These are phyloP conservation scores for Planiliza haematocheilus DNA, from an alignment of 2,113 vertebrate genomes.

Conservation along the genomic window DNA sequence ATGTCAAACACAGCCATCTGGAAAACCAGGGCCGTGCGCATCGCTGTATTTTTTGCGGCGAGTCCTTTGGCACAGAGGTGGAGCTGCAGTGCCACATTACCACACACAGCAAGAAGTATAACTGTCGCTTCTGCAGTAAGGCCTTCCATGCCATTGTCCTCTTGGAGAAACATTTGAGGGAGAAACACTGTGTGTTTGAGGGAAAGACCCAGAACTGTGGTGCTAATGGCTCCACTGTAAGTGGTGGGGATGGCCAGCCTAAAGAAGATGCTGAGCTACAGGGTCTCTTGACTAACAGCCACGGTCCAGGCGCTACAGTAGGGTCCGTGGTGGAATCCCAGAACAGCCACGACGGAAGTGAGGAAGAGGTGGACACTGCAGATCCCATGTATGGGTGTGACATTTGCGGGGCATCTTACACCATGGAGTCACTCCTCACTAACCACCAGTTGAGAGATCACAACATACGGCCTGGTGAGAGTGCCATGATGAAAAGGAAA, in stretches of 20 bases:
- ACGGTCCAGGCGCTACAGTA: constrained; percentile 76
- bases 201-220: constrained; percentile 93
- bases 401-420: constrained; percentile 98
- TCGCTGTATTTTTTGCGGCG: constrained; percentile 97
- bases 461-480: constrained; percentile 97
- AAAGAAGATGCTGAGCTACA: constrained; percentile 95
- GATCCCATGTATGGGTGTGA: constrained; percentile 98
- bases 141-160: constrained; percentile 97
- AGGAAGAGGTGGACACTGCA: constrained; percentile 93
- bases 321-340: constrained; percentile 85
- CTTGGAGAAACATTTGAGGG: constrained; percentile 95
- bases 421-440: constrained; percentile 97
- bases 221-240: constrained; percentile 88
- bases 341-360: constrained; percentile 93
- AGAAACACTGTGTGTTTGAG: constrained; percentile 96
- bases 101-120: constrained; percentile 98
- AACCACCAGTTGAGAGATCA: constrained; percentile 98
- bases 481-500: constrained; percentile 94
- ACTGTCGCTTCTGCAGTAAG: constrained; percentile 99
- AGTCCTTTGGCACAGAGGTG: constrained; percentile 98
- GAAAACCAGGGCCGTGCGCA: constrained; percentile 94
- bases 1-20: constrained; percentile 97
- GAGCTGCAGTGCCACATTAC: constrained; percentile 99
- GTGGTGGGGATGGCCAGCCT: constrained; percentile 83
- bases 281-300: constrained; percentile 91